Evolutionary conservation across 2,113 vertebrate genomes (phyloP).

Genomic region (Corythoichthys haematopterus): DNA sequence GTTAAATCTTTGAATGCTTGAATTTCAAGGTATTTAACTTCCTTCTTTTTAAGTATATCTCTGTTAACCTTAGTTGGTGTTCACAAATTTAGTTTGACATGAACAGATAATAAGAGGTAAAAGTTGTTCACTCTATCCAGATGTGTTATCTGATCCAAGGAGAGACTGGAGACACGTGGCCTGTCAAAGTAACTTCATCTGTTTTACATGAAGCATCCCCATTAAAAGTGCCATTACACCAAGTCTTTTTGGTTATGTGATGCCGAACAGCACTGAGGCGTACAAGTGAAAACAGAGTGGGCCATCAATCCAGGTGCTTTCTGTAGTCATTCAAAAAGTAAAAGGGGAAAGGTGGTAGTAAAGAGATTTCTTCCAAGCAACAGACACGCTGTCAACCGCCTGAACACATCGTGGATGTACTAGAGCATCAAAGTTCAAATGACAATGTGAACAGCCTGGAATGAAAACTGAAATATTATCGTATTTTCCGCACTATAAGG

Average conservation of each 20-base stretch:
- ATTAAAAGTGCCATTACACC: constrained; percentile 73
- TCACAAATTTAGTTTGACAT: neutral
- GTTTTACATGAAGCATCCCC: constrained; percentile 56
- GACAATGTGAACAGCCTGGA: neutral
- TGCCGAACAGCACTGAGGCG: constrained; percentile 59
- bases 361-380: constrained; percentile 51
- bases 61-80: neutral
- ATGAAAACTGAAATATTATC: neutral
- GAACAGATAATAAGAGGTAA: neutral
- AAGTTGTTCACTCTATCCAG: constrained; percentile 11
- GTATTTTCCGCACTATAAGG: too few species aligned
- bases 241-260: constrained; percentile 60
- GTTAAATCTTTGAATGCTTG: neutral
- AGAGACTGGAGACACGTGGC: constrained; percentile 55
- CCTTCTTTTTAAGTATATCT: neutral
- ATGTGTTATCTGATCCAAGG: constrained; percentile 51
- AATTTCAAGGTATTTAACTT: neutral
- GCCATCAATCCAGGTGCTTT: constrained; percentile 29
- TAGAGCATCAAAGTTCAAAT: constrained; percentile 12
- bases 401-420: constrained; percentile 19
- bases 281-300: constrained; percentile 26
- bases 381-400: constrained; percentile 30
- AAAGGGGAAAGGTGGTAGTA: constrained; percentile 42
- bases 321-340: constrained; percentile 35
- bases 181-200: constrained; percentile 53